Percentiles rank a stretch among this genome's conserved stretches.
These are phyloP conservation scores for Elegia similella DNA, from an alignment of 2,888 invertebrate species.

Conservation along the genomic window DNA sequence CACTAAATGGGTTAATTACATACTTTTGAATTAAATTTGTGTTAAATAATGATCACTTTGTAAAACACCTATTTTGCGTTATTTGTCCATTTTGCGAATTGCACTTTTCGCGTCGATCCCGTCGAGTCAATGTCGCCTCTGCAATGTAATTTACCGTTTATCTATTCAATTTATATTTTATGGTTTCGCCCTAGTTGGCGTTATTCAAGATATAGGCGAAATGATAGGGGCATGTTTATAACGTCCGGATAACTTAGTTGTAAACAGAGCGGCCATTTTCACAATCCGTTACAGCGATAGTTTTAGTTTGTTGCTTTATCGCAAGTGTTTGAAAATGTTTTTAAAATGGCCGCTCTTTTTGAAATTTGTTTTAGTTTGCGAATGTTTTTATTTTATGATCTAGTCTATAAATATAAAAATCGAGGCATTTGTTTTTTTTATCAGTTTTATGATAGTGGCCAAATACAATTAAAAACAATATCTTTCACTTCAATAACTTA, in stretches of 20 bases:
- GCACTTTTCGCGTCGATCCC: conserved; percentile 18
- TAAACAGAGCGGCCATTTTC: conserved; percentile 17
- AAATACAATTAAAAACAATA: too few species aligned
- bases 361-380: too few species aligned
- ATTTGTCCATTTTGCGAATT: not conserved
- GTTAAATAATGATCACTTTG: too few species aligned
- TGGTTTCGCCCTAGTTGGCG: conserved; percentile 58
- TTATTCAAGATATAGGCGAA: conserved; percentile 51
- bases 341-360: too few species aligned
- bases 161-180: conserved; percentile 75
- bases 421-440: too few species aligned
- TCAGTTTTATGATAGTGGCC: too few species aligned
- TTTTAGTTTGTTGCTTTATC: not conserved
- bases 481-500: too few species aligned
- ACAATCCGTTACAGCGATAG: conserved; percentile 16
- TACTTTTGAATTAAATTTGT: too few species aligned
- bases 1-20: too few species aligned
- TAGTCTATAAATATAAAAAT: too few species aligned
- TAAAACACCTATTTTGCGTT: not conserved
- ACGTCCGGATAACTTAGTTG: conserved; percentile 29
- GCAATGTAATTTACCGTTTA: conserved; percentile 53
- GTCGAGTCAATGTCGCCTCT: conserved; percentile 42
- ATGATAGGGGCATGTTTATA: conserved; percentile 48
- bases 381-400: too few species aligned
- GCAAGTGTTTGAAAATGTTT: not conserved